Base-by-base conservation (phyloP, 2,113 vertebrate species). In the Genyomyrus donnyi region DNA sequence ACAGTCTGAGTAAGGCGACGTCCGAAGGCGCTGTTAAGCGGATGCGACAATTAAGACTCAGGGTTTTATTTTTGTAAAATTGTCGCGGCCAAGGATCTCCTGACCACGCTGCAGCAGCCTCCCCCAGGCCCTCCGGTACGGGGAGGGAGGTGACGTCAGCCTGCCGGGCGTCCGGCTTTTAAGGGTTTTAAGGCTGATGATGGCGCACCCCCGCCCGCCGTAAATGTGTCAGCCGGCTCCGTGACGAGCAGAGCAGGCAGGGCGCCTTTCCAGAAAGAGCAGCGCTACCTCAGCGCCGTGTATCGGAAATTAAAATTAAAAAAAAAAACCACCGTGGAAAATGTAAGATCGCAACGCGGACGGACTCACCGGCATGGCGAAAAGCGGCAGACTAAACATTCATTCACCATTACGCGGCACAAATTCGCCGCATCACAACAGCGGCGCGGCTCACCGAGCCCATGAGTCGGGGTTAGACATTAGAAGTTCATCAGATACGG, bases 61-160 rank as follows among this genome's bases (percentile, higher is more conserved):
- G 92, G 93, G 93, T 95, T 96, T 94, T 95, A 95, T 95, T 95
- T 96, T 96, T 93, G 93, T 94, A 94, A 95, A 95, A 95, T 35
- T 95, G 95, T 96, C 95, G 96, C 93, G 90, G 93, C 94, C 91
- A 93, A 93, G 90, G 91, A 94, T 95, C 95, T 94, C 95, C 93
- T 94, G 94, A 94, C 90, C 87, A 92, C 86, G 90, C 89, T 86
- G 74, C 89, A 48, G 74, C 62, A 70, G 19, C 87, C 42, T 42
- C 89, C 87, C 91, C 92, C 84, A 92, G 58, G 90, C 90, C 88
- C 90, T 92, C 91, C 83, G n/a, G 45, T 80, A 56, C 39, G 3
- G 50, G 50, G 19, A 35, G 3, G 56, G 92, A 88, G 95, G 93
- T 95, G 96, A 96, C 94, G 95, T 96, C 96, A 96, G 94, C 94